Conservation (phyloP, 1,140 invertebrate species). For the Drosophila sp. region DNA sequence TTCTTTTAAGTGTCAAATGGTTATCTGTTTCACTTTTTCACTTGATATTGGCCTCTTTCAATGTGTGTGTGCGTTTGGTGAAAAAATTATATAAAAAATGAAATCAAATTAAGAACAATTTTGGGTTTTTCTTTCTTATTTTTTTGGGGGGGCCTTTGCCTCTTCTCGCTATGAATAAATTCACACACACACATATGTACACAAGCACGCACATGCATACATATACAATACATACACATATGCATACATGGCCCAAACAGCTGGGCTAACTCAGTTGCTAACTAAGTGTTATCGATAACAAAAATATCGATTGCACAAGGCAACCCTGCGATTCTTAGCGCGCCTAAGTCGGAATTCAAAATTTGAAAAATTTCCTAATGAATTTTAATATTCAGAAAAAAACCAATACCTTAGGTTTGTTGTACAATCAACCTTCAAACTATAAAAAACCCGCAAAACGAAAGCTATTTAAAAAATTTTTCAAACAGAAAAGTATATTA, state of each 20-base stretch:
- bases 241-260: constrained; percentile 42
- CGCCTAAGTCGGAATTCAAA: neutral
- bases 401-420: neutral
- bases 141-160: constrained; percentile 42
- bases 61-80: constrained; percentile 16
- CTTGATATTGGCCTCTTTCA: constrained; percentile 13
- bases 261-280: constrained; percentile 33
- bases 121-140: constrained; percentile 38
- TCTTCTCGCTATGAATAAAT: constrained; percentile 62
- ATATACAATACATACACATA: constrained; percentile 26
- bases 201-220: constrained; percentile 34
- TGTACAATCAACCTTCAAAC: too few species aligned
- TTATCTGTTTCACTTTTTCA: constrained; percentile 26
- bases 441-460: neutral
- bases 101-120: constrained; percentile 27
- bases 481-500: too few species aligned
- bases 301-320: neutral
- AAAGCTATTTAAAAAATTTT: too few species aligned
- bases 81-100: constrained; percentile 47
- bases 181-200: constrained; percentile 41
- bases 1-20: constrained; percentile 23
- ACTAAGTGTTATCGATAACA: constrained; percentile 28
- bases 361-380: neutral
- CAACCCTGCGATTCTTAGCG: neutral
- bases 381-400: neutral